phyloP scores from a whole-genome alignment of 2,797 vertebrate species.

The Hoplostethus atlanticus region DNA sequence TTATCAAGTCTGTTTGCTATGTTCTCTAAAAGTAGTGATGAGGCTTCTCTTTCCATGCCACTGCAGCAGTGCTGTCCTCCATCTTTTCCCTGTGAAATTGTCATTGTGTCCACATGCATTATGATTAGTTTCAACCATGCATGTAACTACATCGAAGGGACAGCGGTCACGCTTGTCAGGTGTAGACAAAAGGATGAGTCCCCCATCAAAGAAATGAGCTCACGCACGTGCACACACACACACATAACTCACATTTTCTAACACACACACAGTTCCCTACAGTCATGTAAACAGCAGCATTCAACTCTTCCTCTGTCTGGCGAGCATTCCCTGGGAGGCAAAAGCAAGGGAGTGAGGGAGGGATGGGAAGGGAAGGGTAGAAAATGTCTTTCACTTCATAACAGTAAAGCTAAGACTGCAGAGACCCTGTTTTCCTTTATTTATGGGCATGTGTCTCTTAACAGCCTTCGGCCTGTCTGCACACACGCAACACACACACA shows the following conservation, averaged over 20 bases:
- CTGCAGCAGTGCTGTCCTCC: slow-evolving; percentile 35
- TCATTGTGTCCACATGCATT: slow-evolving; percentile 71
- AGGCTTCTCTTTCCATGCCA: slow-evolving; percentile 31
- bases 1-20: slow-evolving; percentile 26
- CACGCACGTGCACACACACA: slow-evolving; percentile 39
- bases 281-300: slow-evolving; percentile 60
- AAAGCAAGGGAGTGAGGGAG: not conserved
- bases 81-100: slow-evolving; percentile 61
- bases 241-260: slow-evolving; percentile 3
- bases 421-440: slow-evolving; percentile 23
- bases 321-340: slow-evolving; percentile 34
- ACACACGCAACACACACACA: slow-evolving; percentile 36
- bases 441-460: slow-evolving; percentile 24
- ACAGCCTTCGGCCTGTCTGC: not conserved
- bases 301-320: slow-evolving; percentile 49
- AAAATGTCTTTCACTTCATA: not conserved
- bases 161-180: slow-evolving; percentile 74
- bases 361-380: slow-evolving; percentile 12
- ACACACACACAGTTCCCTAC: slow-evolving; percentile 34
- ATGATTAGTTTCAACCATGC: slow-evolving; percentile 79
- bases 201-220: slow-evolving; percentile 70
- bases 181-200: slow-evolving; percentile 74
- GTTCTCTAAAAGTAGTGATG: slow-evolving; percentile 28
- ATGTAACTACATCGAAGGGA: slow-evolving; percentile 76
- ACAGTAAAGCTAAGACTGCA: slow-evolving; percentile 19